Evolutionary conservation across 2,888 invertebrate species (phyloP).

Genomic region (Heterodera filipjevi): DNA sequence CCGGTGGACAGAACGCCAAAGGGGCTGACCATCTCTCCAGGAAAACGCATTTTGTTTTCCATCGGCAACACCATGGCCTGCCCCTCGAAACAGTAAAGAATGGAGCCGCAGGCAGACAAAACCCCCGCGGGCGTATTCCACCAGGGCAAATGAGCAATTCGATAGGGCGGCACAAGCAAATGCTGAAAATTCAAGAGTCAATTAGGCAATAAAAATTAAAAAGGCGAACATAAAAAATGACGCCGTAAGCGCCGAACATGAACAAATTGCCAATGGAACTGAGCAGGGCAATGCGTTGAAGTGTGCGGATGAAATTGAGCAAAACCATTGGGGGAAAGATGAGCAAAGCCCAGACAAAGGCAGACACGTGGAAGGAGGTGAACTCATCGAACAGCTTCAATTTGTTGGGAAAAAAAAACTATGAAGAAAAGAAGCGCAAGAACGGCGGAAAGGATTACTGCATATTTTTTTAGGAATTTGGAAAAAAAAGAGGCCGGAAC

Average conservation of each 20-base stretch:
- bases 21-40: constrained; percentile 81
- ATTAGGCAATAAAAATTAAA: neutral
- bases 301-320: constrained; percentile 44
- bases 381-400: constrained; percentile 44
- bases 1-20: constrained; percentile 85
- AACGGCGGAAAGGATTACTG: too few relatives aligned
- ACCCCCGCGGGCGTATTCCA: neutral
- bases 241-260: constrained; percentile 54
- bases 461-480: too few relatives aligned
- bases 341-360: constrained; percentile 39
- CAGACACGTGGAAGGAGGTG: constrained; percentile 38
- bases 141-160: constrained; percentile 39
- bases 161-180: constrained; percentile 35
- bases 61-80: constrained; percentile 76
- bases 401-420: neutral
- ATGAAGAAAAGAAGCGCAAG: too few relatives aligned
- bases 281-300: constrained; percentile 51
- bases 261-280: constrained; percentile 56
- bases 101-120: constrained; percentile 53
- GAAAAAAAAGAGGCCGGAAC: too few relatives aligned
- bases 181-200: constrained; percentile 25
- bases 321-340: constrained; percentile 48
- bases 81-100: constrained; percentile 61
- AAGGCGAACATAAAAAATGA: constrained; percentile 51
- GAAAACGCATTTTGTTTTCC: constrained; percentile 87